Conservation (phyloP, 2,797 vertebrate genomes). For the Potorous gilbertii region DNA sequence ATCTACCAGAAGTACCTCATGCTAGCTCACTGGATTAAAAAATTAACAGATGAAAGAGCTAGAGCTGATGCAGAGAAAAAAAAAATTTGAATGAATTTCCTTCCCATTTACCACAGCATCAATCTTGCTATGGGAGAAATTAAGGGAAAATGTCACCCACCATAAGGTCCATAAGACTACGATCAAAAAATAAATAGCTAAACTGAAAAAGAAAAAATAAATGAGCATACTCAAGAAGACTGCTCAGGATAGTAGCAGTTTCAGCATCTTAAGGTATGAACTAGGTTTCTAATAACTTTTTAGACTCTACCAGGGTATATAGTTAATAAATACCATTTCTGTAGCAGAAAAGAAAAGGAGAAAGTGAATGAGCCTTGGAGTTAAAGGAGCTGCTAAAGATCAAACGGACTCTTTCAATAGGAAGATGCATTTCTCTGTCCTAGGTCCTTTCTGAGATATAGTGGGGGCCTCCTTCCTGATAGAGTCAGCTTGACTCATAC, state of each 20-base stretch:
- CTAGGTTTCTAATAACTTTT: not conserved
- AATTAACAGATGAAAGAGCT: not conserved
- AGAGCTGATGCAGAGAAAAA: not conserved
- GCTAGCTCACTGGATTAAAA: not conserved
- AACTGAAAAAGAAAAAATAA: not conserved
- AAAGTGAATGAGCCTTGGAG: not conserved
- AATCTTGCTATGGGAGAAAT: not conserved
- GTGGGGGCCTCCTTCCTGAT: not conserved
- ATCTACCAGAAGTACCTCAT: not conserved
- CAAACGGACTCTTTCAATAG: not conserved
- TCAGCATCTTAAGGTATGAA: not conserved
- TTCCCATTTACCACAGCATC: not conserved
- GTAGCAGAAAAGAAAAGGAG: not conserved
- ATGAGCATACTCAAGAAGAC: not conserved
- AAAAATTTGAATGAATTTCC: not conserved
- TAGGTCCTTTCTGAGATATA: not conserved
- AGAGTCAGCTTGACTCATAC: not conserved
- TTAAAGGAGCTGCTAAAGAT: not conserved
- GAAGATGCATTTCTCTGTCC: not conserved
- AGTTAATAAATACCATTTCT: not conserved
- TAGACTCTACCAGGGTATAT: not conserved
- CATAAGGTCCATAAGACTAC: not conserved
- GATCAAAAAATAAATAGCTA: not conserved
- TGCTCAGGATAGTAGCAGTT: not conserved
- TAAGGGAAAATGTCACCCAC: not conserved